These are phyloP conservation scores for Arothron firmamentum DNA, from an alignment of 2,113 vertebrate genomes.

Conservation along the genomic window DNA sequence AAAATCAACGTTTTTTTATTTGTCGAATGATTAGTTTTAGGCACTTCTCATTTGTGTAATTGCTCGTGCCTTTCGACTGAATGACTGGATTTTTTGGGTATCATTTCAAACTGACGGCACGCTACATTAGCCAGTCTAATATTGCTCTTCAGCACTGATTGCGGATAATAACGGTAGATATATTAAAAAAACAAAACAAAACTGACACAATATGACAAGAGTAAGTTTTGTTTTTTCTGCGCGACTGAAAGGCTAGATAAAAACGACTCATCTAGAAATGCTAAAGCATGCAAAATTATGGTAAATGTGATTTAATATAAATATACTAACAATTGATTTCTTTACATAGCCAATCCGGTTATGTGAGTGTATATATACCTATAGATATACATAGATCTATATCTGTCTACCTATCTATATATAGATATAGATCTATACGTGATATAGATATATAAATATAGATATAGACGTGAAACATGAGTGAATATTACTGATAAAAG, in stretches of 20 bases:
- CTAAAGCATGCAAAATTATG: neutral
- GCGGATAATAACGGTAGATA: neutral
- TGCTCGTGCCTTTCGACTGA: neutral
- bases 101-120: conserved; percentile 6
- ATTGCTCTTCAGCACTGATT: neutral
- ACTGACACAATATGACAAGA: neutral
- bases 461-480: no score
- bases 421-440: no score
- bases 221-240: no score
- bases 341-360: no score
- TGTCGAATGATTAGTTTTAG: rapidly evolving
- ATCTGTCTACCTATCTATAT: no score
- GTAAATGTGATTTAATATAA: neutral
- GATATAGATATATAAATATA: no score
- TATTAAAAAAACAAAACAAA: no score
- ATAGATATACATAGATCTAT: no score
- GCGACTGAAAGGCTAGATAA: neutral
- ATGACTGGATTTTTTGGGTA: neutral
- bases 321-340: no score
- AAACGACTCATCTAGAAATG: neutral
- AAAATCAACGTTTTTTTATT: neutral
- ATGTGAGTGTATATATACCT: no score
- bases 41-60: rapidly evolving
- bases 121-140: conserved; percentile 25
- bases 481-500: no score